Conservation (phyloP, 2,113 vertebrate genomes). For the Nymphicus hollandicus region DNA sequence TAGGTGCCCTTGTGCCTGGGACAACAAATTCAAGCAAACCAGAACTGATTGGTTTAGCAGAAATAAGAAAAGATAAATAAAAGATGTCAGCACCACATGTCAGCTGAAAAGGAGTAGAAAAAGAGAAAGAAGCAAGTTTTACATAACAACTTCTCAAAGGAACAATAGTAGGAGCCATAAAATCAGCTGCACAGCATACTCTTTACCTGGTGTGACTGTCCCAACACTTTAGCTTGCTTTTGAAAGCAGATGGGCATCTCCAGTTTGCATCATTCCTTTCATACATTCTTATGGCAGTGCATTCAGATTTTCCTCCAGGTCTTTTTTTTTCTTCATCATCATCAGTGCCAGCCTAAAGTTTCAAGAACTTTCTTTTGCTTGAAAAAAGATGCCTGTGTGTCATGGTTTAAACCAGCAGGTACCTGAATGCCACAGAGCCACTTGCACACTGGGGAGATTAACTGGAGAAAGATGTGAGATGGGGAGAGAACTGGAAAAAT, state of each 20-base stretch:
- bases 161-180: not conserved
- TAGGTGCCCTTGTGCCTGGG: not conserved
- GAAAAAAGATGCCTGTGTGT: not conserved
- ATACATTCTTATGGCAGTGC: conserved; percentile 1
- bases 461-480: not conserved
- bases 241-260: not conserved
- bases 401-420: not conserved
- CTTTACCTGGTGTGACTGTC: not conserved
- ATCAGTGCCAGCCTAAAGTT: not conserved
- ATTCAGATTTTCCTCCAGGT: not conserved
- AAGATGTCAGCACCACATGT: not conserved
- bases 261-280: not conserved
- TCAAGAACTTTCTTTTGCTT: not conserved
- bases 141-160: not conserved
- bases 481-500: not conserved
- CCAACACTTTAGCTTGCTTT: not conserved
- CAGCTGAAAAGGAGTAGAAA: not conserved
- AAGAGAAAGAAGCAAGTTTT: not conserved
- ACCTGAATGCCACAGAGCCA: not conserved
- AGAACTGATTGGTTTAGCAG: not conserved
- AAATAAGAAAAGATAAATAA: not conserved
- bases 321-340: not conserved
- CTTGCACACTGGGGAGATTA: not conserved
- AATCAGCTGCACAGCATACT: not conserved
- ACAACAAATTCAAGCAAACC: not conserved